These are phyloP conservation scores for Erinaceus europaeus DNA, from an alignment of 2,113 vertebrate species.

Conservation along the genomic window DNA sequence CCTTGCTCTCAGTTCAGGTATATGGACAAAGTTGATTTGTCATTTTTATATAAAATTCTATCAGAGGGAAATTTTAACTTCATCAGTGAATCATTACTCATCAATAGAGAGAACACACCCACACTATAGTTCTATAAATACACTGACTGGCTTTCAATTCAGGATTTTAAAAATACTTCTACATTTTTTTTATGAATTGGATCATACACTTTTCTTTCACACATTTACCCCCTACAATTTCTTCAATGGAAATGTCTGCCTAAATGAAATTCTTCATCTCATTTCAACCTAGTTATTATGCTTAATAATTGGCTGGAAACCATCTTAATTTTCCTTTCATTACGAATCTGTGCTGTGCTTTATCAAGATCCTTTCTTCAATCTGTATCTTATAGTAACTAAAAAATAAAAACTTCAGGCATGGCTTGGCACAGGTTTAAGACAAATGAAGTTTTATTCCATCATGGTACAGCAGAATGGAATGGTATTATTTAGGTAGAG, in stretches of 20 bases:
- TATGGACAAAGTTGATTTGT: background rate
- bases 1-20: background rate
- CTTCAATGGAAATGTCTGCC: slow-evolving; percentile 40
- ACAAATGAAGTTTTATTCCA: too few species aligned
- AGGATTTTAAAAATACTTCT: slow-evolving; percentile 31
- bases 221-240: slow-evolving; percentile 39
- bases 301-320: slow-evolving; percentile 49
- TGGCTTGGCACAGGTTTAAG: too few species aligned
- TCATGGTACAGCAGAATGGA: too few species aligned
- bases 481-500: too few species aligned
- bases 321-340: slow-evolving; percentile 52
- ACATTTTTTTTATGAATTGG: slow-evolving; percentile 47
- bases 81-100: background rate
- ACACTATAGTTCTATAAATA: background rate
- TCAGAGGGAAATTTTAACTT: background rate
- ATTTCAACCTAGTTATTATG: slow-evolving; percentile 48
- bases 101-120: background rate
- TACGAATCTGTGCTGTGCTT: slow-evolving; percentile 36
- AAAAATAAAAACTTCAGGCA: too few species aligned
- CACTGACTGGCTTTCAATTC: background rate
- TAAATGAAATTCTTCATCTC: slow-evolving; percentile 51
- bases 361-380: slow-evolving; percentile 48
- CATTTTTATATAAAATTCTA: background rate
- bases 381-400: too few species aligned
- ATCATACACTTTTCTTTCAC: slow-evolving; percentile 41